phyloP scores from a whole-genome alignment of 2,797 vertebrate species.

The Fistularia tabacaria region DNA sequence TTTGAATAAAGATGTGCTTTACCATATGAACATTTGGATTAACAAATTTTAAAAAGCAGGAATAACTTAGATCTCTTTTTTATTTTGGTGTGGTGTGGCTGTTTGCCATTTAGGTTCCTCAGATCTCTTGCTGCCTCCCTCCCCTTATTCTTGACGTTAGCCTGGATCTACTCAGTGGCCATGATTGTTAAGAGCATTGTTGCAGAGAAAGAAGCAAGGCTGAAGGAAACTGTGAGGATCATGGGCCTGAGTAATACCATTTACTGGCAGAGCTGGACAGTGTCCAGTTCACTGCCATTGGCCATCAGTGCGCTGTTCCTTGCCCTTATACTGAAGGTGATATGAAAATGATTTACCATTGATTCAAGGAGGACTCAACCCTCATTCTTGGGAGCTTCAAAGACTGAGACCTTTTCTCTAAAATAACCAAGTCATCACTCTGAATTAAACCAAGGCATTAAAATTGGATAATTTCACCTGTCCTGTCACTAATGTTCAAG shows the following conservation, averaged over 20 bases:
- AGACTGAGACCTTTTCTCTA: too few species aligned
- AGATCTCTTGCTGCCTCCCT: slow-evolving; percentile 84
- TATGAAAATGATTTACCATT: slow-evolving; percentile 53
- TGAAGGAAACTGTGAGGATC: slow-evolving; percentile 94
- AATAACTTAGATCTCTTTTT: slow-evolving; percentile 5
- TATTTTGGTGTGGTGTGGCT: slow-evolving; percentile 23
- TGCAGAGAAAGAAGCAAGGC: slow-evolving; percentile 89
- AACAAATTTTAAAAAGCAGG: too few species aligned
- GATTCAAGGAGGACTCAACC: slow-evolving; percentile 48
- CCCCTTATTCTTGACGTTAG: slow-evolving; percentile 92
- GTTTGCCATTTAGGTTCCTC: slow-evolving; percentile 79
- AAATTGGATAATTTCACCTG: too few species aligned
- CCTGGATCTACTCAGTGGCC: slow-evolving; percentile 97
- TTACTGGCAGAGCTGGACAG: slow-evolving; percentile 95
- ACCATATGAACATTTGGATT: too few species aligned
- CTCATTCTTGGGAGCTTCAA: slow-evolving; percentile 29
- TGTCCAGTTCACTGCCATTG: slow-evolving; percentile 84
- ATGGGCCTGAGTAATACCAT: slow-evolving; percentile 87
- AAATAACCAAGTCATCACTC: too few species aligned
- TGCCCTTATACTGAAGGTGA: slow-evolving; percentile 90
- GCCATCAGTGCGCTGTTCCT: slow-evolving; percentile 82
- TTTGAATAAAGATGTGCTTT: too few species aligned
- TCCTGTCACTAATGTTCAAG: too few species aligned
- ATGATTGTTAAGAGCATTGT: slow-evolving; percentile 92
- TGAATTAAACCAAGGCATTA: too few species aligned